Evolutionary conservation across 2,888 invertebrate genomes (phyloP).

Genomic region (Phaedon cochleariae): DNA sequence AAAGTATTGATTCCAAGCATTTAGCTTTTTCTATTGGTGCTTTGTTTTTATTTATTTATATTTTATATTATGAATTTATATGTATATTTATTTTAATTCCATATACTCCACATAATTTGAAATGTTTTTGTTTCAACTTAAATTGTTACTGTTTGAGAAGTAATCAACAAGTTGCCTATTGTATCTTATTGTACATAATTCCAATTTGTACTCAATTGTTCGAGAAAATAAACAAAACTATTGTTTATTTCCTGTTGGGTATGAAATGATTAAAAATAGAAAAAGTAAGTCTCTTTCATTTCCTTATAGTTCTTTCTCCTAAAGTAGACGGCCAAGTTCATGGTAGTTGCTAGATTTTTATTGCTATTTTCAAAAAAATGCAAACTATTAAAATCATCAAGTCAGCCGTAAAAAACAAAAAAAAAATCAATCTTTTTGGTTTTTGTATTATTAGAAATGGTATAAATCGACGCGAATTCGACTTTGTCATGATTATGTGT

Average conservation of each 20-base stretch:
- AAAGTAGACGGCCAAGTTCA: too few relatives aligned
- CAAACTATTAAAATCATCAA: too few relatives aligned
- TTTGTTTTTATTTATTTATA: slow-evolving; percentile 36
- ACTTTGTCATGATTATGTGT: too few relatives aligned
- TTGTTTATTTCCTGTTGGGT: slow-evolving; percentile 47
- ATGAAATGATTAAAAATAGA: slow-evolving; percentile 42
- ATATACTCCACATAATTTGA: slow-evolving; percentile 29
- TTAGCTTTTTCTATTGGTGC: slow-evolving; percentile 36
- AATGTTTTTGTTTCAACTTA: slow-evolving; percentile 29
- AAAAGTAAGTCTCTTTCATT: slow-evolving; percentile 5
- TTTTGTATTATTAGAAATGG: too few relatives aligned
- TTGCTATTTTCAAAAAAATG: too few relatives aligned
- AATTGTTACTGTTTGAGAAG: slow-evolving; percentile 45
- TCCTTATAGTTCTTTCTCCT: too few relatives aligned
- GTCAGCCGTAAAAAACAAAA: too few relatives aligned
- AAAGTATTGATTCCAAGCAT: slow-evolving; percentile 22
- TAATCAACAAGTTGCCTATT: slow-evolving; percentile 50
- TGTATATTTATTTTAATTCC: slow-evolving; percentile 29
- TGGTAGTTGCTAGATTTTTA: too few relatives aligned
- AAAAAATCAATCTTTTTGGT: too few relatives aligned
- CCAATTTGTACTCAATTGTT: slow-evolving; percentile 52
- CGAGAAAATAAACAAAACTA: slow-evolving; percentile 46
- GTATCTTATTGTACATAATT: slow-evolving; percentile 51
- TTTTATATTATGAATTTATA: slow-evolving; percentile 32
- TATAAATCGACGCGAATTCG: too few relatives aligned